Evolutionary conservation across 2,888 invertebrate genomes (phyloP), one percentile per base, ranked within the genome.

Genomic region (Athripsodes cinereus): DNA sequence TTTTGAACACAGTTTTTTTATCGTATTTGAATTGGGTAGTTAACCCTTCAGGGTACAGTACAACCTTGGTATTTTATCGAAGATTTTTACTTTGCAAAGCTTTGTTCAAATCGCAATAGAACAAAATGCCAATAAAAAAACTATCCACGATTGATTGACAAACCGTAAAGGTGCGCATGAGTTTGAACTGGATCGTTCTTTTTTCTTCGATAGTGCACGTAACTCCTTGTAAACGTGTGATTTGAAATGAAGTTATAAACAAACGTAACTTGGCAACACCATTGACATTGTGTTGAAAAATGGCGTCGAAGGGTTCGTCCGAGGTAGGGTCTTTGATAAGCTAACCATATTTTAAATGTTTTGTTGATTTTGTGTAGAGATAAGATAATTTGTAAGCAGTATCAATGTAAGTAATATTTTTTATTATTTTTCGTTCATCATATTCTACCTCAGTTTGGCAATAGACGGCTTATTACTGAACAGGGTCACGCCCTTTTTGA

Each of bases 301-400:
- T 63, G 62, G 62, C 62, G 62, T 63, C 62, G 34, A 63, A 63
- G 53, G 62, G 55, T 57, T 63, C 62, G 61, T 63, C 62, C 54
- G 60, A 61, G 57, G 60, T 61, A 55, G 59, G 60, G 53, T 50
- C 49, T 47, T 49, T 53, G 50, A 57, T 57, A 60, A 59, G 55
- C 56, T 55, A 52, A 31, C 13, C 10, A 49, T 52, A 53, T 60
- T 47, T 51, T 35, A 22, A 26, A 50, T 57, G 51, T 57, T 57
- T 57, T 60, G 51, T 57, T 59, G 13, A 34, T 54, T 34, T 51
- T 52, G 60, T 57, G 60, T 60, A 57, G 47, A 56, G 57, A 60
- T 60, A 60, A 60, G 53, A 60, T 53, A 57, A 44, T 51, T 31
- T 54, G 56, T 57, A 49, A 53, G 60, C 60, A 60, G 54, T 52